Percentiles rank a stretch among this genome's conserved stretches.
These are phyloP conservation scores for Erethizon dorsatum DNA, from an alignment of 2,797 vertebrate species.

Conservation along the genomic window DNA sequence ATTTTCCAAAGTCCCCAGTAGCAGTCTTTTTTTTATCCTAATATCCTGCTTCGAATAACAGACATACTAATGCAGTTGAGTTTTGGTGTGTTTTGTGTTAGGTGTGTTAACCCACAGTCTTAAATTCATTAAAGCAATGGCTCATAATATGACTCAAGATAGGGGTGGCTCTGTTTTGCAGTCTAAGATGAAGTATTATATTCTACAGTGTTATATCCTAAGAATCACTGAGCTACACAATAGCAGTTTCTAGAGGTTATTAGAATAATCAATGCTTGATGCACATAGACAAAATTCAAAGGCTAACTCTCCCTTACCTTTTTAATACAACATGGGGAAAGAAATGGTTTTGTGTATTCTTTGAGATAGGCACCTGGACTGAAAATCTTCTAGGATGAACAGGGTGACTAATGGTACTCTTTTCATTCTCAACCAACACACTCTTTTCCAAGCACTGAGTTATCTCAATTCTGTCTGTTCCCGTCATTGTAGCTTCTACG, in stretches of 20 bases:
- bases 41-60: background rate
- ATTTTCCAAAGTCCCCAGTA: background rate
- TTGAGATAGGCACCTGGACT: background rate
- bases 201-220: background rate
- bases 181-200: background rate
- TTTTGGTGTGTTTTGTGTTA: slow-evolving; percentile 1
- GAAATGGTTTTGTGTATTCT: background rate
- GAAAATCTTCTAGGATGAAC: background rate
- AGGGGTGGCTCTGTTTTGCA: background rate
- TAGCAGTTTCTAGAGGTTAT: background rate
- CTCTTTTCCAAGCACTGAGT: background rate
- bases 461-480: background rate
- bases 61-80: background rate
- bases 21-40: background rate
- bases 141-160: background rate
- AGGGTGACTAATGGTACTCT: background rate
- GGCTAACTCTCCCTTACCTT: background rate
- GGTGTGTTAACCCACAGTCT: background rate
- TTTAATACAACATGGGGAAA: background rate
- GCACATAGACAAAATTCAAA: background rate
- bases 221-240: background rate
- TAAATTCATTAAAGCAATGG: background rate
- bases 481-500: background rate
- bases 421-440: background rate
- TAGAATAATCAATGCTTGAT: background rate